A percentile compares a stretch with the other conserved stretches of the same genome.
Conservation (phyloP, 2,113 vertebrate genomes). For the Python bivittatus region DNA sequence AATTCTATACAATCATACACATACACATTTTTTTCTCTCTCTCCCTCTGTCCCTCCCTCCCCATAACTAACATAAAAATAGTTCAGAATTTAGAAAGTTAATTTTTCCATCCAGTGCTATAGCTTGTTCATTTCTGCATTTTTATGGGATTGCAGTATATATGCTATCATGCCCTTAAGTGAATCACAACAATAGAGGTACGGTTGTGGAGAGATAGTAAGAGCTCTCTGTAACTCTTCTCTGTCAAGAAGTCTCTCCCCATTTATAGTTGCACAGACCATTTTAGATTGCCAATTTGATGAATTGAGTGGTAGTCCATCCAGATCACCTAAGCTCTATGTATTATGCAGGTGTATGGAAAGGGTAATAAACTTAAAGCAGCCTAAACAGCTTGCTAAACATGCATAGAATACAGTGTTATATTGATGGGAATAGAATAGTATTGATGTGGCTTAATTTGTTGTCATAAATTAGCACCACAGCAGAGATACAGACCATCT, state of each 20-base stretch:
- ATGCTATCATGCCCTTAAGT: not conserved
- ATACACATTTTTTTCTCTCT: too few relatives aligned
- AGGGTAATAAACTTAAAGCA: not conserved
- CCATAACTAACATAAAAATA: too few relatives aligned
- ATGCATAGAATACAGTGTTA: not conserved
- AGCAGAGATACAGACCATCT: not conserved
- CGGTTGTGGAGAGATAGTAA: not conserved
- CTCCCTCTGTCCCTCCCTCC: too few relatives aligned
- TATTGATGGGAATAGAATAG: not conserved
- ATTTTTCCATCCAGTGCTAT: not conserved
- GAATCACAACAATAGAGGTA: not conserved
- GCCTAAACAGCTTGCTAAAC: not conserved
- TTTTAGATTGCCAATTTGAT: not conserved
- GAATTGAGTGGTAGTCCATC: not conserved
- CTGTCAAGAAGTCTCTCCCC: not conserved
- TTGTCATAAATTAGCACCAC: too few relatives aligned
- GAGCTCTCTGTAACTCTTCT: not conserved
- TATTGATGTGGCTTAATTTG: not conserved
- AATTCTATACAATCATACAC: too few relatives aligned
- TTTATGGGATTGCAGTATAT: not conserved
- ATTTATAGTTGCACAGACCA: not conserved
- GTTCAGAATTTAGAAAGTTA: too few relatives aligned
- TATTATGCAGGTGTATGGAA: not conserved
- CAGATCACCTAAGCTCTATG: not conserved
- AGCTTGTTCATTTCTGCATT: not conserved